Conservation (phyloP, 1,140 invertebrate species). For the Potamilus streckersoni region DNA sequence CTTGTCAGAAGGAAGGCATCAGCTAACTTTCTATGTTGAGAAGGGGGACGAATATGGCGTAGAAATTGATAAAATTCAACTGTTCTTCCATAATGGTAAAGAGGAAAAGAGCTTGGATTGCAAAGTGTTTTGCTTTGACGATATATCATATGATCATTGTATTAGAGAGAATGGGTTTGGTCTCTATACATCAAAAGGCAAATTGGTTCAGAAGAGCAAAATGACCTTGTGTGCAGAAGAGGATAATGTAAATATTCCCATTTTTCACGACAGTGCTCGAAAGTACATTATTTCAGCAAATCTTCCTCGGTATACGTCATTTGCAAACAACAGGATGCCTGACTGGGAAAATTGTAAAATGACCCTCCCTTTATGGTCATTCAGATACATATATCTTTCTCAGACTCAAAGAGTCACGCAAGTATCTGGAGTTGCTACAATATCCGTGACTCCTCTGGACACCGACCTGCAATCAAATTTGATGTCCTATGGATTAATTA, state of each 20-base stretch:
- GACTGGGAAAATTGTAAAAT: constrained; percentile 29
- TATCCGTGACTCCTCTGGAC: neutral
- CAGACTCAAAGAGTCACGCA: neutral
- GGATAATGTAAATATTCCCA: constrained; percentile 27
- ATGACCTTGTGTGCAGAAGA: constrained; percentile 22
- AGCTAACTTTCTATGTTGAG: too few species aligned
- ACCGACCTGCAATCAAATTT: neutral
- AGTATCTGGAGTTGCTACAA: neutral
- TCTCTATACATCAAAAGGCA: neutral
- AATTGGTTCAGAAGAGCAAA: constrained; percentile 16
- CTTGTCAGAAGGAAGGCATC: neutral
- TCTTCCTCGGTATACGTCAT: constrained; percentile 26
- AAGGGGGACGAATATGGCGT: constrained; percentile 20
- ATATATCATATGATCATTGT: neutral
- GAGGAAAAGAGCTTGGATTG: constrained; percentile 1
- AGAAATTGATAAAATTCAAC: constrained; percentile 19
- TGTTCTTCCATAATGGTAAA: neutral
- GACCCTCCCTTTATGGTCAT: constrained; percentile 5
- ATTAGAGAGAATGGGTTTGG: neutral
- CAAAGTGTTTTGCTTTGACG: constrained; percentile 18
- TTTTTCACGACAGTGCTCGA: constrained; percentile 8
- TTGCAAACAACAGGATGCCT: constrained; percentile 22
- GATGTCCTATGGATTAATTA: constrained; percentile 23
- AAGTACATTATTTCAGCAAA: constrained; percentile 17
- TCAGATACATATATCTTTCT: neutral